Conservation (phyloP, 2,113 vertebrate species). For the Phalacrocorax brasilianus region DNA sequence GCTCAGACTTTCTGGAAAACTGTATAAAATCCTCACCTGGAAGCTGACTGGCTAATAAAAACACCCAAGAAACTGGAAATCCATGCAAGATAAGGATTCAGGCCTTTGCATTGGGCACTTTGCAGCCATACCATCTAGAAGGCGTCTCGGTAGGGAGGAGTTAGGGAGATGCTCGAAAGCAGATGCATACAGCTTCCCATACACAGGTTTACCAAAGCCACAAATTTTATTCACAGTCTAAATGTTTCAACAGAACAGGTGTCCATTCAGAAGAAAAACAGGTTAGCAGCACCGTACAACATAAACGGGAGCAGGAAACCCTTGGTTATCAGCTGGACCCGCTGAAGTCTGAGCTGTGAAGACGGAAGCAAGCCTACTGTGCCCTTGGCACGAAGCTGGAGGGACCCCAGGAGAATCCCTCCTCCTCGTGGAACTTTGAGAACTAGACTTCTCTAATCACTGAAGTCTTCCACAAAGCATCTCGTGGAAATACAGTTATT, state of each 20-base stretch:
- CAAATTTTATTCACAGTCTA: background rate
- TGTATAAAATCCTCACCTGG: background rate
- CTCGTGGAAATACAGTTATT: background rate
- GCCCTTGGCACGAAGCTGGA: background rate
- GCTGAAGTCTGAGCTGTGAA: background rate
- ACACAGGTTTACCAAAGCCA: background rate
- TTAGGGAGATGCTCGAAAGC: background rate
- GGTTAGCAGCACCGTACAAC: background rate
- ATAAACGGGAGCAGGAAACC: background rate
- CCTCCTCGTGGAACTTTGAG: background rate
- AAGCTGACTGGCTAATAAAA: background rate
- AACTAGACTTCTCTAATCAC: background rate
- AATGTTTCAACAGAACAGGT: background rate
- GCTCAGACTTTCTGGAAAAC: background rate
- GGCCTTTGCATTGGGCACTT: background rate
- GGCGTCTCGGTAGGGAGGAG: background rate
- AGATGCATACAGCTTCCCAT: background rate
- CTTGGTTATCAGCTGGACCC: background rate
- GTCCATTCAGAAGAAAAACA: background rate
- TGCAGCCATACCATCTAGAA: background rate
- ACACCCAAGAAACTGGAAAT: background rate
- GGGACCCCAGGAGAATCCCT: background rate
- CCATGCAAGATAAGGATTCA: background rate
- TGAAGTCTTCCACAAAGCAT: background rate
- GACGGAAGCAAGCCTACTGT: no score